Conservation (phyloP, 2,888 invertebrate genomes). For the Stenolophus ochropezus region DNA sequence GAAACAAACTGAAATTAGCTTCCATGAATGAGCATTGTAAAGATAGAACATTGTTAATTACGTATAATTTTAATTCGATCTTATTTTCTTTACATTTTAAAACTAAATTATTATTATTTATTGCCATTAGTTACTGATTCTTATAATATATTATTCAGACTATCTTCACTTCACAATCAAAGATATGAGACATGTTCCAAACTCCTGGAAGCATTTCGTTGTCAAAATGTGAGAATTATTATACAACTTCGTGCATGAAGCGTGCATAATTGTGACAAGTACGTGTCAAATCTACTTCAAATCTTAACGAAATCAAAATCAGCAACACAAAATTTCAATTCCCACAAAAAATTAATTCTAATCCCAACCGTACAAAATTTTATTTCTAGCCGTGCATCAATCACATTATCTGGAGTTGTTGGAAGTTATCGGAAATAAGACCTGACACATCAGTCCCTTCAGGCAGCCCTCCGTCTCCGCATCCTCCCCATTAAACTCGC, state of each 20-base stretch:
- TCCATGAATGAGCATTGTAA: no score
- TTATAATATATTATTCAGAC: no score
- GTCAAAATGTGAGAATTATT: background rate
- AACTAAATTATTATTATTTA: no score
- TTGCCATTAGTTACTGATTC: no score
- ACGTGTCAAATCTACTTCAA: background rate
- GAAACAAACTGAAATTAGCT: no score
- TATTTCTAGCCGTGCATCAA: slow-evolving; percentile 66
- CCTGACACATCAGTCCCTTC: slow-evolving; percentile 68
- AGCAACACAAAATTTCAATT: background rate
- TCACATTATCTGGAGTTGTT: slow-evolving; percentile 68
- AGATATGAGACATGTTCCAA: no score
- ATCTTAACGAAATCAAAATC: slow-evolving; percentile 8
- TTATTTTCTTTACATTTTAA: no score
- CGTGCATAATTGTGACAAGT: background rate
- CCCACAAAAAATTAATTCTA: slow-evolving; percentile 11
- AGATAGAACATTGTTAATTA: no score
- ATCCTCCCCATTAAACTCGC: slow-evolving; percentile 55
- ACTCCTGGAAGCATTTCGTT: no score
- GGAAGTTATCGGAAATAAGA: slow-evolving; percentile 71
- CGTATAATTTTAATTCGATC: no score
- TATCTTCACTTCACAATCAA: no score
- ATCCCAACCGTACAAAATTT: slow-evolving; percentile 61
- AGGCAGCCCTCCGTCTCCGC: slow-evolving; percentile 50
- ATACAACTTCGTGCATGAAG: background rate